Evolutionary conservation across 1,140 invertebrate species (phyloP).

Genomic region (Hyposmocoma kahamanoa): DNA sequence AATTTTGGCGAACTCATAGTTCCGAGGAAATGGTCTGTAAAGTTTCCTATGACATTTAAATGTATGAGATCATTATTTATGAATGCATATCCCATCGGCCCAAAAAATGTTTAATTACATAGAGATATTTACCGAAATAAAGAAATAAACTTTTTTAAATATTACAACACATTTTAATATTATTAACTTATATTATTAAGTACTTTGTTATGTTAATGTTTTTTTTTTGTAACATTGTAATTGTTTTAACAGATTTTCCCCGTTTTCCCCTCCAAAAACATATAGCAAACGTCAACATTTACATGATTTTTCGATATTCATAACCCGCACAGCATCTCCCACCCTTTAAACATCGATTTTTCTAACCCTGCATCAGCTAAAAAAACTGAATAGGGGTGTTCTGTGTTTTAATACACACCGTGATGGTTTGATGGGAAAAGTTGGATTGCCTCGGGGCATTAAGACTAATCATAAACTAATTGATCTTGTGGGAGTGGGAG

Average conservation of each 20-base stretch:
- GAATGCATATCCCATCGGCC: no score
- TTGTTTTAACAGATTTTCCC: no score
- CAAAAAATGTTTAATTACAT: no score
- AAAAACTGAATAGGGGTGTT: conserved; percentile 48
- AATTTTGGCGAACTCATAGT: conserved; percentile 59
- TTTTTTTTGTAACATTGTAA: no score
- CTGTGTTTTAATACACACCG: conserved; percentile 55
- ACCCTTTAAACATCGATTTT: background rate
- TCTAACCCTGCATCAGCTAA: conserved; percentile 26
- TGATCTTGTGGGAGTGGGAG: conserved; percentile 19
- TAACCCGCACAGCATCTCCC: background rate
- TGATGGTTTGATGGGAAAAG: conserved; percentile 50
- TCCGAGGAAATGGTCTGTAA: conserved; percentile 58
- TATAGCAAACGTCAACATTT: no score
- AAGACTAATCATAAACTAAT: conserved; percentile 14
- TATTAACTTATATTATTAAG: no score
- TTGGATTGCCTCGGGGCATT: conserved; percentile 19
- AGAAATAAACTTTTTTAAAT: no score
- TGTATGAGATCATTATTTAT: conserved; percentile 50
- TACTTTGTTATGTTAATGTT: no score
- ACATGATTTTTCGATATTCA: no score
- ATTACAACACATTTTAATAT: no score
- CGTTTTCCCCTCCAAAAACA: no score
- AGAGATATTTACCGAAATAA: no score
- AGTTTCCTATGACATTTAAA: conserved; percentile 41